These are phyloP conservation scores for Sebastolobus alascanus DNA, from an alignment of 2,797 vertebrate genomes.

Conservation along the genomic window DNA sequence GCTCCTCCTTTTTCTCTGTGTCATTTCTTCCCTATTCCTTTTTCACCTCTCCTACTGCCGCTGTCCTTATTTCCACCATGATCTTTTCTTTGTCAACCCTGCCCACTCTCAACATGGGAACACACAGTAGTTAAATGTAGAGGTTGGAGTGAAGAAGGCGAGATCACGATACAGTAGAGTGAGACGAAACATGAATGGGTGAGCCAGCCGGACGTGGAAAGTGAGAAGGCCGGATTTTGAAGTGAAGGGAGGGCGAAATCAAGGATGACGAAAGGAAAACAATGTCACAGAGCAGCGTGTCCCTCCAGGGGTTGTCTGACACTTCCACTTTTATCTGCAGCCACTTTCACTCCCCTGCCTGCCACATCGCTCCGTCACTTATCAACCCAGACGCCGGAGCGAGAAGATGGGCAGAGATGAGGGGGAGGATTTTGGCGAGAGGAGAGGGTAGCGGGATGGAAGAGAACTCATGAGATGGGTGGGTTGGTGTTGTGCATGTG, in stretches of 20 bases:
- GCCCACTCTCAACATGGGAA: slow-evolving; percentile 20
- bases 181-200: slow-evolving; percentile 2
- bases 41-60: neutral
- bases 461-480: slow-evolving; percentile 27
- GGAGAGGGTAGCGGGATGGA: slow-evolving; percentile 29
- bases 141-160: slow-evolving; percentile 13
- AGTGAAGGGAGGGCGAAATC: slow-evolving; percentile 24
- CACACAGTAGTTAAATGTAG: slow-evolving; percentile 17
- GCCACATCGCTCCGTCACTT: slow-evolving; percentile 61
- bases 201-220: neutral
- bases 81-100: slow-evolving; percentile 9
- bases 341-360: slow-evolving; percentile 50
- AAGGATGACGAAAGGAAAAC: slow-evolving; percentile 37
- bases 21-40: neutral
- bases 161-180: slow-evolving; percentile 12
- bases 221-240: slow-evolving; percentile 35
- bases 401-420: slow-evolving; percentile 10
- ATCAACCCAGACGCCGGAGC: slow-evolving; percentile 55
- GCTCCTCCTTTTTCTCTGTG: slow-evolving; percentile 12
- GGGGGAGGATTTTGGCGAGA: slow-evolving; percentile 15
- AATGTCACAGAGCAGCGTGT: slow-evolving; percentile 18
- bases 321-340: slow-evolving; percentile 62
- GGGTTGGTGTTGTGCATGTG: slow-evolving; percentile 3
- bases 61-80: slow-evolving; percentile 1
- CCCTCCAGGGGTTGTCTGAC: slow-evolving; percentile 64